Conservation (phyloP, 92 coral and sea anemone species). For the Zoanthus sansibaricus region DNA sequence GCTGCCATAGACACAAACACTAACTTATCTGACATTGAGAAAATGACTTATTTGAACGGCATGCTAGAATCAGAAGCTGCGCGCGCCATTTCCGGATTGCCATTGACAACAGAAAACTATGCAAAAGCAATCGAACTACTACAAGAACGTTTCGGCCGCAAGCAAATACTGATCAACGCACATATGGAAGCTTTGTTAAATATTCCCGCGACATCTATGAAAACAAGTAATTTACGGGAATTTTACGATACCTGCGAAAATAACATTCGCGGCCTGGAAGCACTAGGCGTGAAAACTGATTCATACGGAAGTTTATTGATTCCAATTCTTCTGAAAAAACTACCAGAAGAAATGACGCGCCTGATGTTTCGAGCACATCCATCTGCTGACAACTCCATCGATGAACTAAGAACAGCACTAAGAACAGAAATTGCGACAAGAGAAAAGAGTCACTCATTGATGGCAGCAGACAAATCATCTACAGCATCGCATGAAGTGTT, state of each 20-base stretch:
- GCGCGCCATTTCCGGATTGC: conserved; percentile 66
- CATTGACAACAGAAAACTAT: conserved; percentile 66
- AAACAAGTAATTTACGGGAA: conserved; percentile 59
- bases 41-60: conserved; percentile 38
- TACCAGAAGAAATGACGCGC: conserved; percentile 50
- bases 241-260: conserved; percentile 69
- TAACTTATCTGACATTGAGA: conserved; percentile 22
- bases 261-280: conserved; percentile 70
- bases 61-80: conserved; percentile 65
- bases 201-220: conserved; percentile 54
- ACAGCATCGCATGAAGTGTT: conserved; percentile 43
- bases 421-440: conserved; percentile 55
- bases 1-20: conserved; percentile 44
- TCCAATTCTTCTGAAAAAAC: conserved; percentile 61
- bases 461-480: conserved; percentile 28
- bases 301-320: conserved; percentile 64
- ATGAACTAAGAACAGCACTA: conserved; percentile 57
- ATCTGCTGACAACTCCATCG: conserved; percentile 51
- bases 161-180: conserved; percentile 65
- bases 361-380: conserved; percentile 43
- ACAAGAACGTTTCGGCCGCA: conserved; percentile 73
- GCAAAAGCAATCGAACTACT: conserved; percentile 68
- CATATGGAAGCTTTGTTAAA: conserved; percentile 76
- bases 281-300: conserved; percentile 65
- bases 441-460: conserved; percentile 43